These are phyloP conservation scores for Procapra przewalskii DNA, from an alignment of 2,113 vertebrate species.

Conservation along the genomic window DNA sequence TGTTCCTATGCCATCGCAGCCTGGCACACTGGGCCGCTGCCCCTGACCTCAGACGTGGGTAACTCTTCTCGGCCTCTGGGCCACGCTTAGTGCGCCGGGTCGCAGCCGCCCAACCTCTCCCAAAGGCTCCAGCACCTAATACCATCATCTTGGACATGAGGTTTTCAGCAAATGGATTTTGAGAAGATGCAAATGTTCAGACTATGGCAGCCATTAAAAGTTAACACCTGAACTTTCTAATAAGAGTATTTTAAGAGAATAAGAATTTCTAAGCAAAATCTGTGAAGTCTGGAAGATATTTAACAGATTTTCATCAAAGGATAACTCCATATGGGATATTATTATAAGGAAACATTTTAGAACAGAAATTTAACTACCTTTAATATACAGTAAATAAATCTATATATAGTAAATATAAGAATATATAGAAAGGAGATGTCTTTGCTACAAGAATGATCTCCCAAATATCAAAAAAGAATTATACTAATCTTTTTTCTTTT, in stretches of 20 bases:
- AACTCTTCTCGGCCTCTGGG: too few relatives aligned
- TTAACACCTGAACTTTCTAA: background rate
- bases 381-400: background rate
- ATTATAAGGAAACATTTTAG: background rate
- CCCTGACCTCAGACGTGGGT: too few relatives aligned
- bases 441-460: background rate
- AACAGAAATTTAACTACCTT: background rate
- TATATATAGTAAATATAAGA: background rate
- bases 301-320: background rate
- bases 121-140: background rate
- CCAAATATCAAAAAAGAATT: background rate
- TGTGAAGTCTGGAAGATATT: background rate
- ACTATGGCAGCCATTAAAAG: background rate
- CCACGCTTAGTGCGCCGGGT: too few relatives aligned
- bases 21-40: too few relatives aligned
- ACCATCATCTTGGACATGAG: background rate
- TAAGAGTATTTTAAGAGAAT: background rate
- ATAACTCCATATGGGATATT: background rate
- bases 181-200: background rate
- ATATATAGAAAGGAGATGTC: background rate
- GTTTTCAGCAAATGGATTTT: background rate
- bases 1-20: too few relatives aligned
- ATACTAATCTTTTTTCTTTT: background rate
- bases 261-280: background rate
- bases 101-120: background rate